Base-by-base conservation (phyloP, 2,113 vertebrate species). In the Anguilla japonica region DNA sequence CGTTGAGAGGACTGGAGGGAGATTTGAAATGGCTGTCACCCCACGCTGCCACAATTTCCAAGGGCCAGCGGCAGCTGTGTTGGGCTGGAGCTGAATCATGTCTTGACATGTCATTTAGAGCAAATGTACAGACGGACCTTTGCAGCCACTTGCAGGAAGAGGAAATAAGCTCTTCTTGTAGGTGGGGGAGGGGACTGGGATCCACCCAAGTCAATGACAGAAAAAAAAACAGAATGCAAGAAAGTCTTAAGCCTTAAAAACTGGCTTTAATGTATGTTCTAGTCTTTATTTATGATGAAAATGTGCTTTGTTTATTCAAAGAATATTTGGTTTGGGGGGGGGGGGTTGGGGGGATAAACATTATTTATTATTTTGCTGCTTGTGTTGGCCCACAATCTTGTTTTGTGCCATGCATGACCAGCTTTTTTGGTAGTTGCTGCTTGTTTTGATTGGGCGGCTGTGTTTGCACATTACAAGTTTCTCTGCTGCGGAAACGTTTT, bases 281-380 rank as follows among this genome's bases (percentile, higher is more conserved):
- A 39, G n/a, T 83, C 60, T 75, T 75, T 75, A 75, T 75, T 75
- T 75, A 75, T 75, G n/a, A 75, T 34, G 26, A 34, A 75, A 75
- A 75, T 75, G 71, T 34, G 71, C 71, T 75, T 75, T 84, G 26
- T 84, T 56, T 63, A 56, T 71, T 63, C 15, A 40, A 20, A 67
- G 50, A 63, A 63, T 63, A 40, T 60, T 34, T 84, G 14, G n/a
- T n/a, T 29, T 39, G 20, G 26, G 79, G 90, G 95, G 95, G 90
- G 60, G 60, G 34, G 34, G 34, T 34, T 34, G 34, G 34, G 34
- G 26, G 5, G n/a, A 13, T n/a, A 9, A 87, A 90, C 91, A 91
- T 91, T 96, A 96, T 96, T 96, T 96, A 96, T 96, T 96, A 92
- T 95, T 94, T 85, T 87, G 91, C 39, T 91, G 93, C 93, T 94